Conservation (phyloP, 2,888 invertebrate species). For the Pandemis cinnamomeana region DNA sequence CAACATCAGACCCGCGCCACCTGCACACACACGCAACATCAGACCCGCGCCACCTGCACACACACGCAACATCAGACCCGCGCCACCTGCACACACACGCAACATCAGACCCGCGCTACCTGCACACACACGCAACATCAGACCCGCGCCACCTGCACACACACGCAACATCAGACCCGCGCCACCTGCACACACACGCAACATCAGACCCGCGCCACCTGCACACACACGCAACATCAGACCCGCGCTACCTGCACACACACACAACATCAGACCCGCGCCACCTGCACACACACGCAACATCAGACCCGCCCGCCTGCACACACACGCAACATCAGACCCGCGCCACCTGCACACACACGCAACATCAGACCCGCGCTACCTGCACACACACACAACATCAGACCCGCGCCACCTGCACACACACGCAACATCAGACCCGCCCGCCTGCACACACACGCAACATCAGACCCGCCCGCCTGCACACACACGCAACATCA, state of each 20-base stretch:
- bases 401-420: constrained; percentile 89
- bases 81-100: too few species aligned
- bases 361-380: too few species aligned
- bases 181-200: constrained; percentile 88
- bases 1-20: too few species aligned
- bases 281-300: constrained; percentile 87
- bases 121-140: constrained; percentile 68
- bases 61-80: too few species aligned
- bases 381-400: too few species aligned
- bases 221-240: too few species aligned
- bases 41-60: constrained; percentile 89
- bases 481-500: constrained; percentile 68
- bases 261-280: constrained; percentile 67
- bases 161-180: constrained; percentile 66
- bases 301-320: constrained; percentile 88
- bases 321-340: constrained; percentile 46
- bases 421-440: too few species aligned
- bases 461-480: constrained; percentile 87
- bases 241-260: too few species aligned
- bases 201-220: constrained; percentile 89
- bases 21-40: too few species aligned
- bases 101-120: constrained; percentile 87
- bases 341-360: constrained; percentile 89
- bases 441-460: too few species aligned
- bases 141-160: too few species aligned